A percentile compares a stretch with the other conserved stretches of the same genome.
Conservation (phyloP, 2,113 vertebrate genomes). For the Spermophilus dauricus region DNA sequence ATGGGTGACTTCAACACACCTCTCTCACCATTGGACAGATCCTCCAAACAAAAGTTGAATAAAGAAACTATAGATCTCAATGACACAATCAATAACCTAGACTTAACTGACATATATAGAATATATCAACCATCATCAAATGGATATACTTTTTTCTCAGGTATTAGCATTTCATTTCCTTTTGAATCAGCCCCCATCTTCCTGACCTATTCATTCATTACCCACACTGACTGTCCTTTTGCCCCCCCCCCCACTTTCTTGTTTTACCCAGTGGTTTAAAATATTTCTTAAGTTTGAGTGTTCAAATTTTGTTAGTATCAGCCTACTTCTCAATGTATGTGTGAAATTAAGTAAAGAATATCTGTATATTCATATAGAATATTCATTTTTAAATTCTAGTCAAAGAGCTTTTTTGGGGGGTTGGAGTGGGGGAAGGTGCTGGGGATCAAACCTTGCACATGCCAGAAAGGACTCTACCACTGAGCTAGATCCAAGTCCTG, state of each 20-base stretch:
- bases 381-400: not conserved
- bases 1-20: too few relatives aligned
- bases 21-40: too few relatives aligned
- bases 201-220: too few relatives aligned
- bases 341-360: conserved; percentile 21
- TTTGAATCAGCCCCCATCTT: too few relatives aligned
- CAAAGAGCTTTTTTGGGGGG: not conserved
- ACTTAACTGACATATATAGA: too few relatives aligned
- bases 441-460: not conserved
- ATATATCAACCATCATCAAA: too few relatives aligned
- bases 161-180: too few relatives aligned
- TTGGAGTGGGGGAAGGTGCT: not conserved
- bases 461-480: not conserved
- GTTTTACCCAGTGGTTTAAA: not conserved
- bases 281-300: not conserved
- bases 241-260: not conserved
- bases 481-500: not conserved
- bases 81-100: too few relatives aligned
- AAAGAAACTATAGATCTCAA: too few relatives aligned
- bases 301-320: not conserved
- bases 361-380: not conserved
- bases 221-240: too few relatives aligned
- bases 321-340: not conserved
- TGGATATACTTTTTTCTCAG: too few relatives aligned
- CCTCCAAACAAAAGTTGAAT: too few relatives aligned